Conservation (phyloP, 2,888 invertebrate genomes). For the Cancer borealis region DNA sequence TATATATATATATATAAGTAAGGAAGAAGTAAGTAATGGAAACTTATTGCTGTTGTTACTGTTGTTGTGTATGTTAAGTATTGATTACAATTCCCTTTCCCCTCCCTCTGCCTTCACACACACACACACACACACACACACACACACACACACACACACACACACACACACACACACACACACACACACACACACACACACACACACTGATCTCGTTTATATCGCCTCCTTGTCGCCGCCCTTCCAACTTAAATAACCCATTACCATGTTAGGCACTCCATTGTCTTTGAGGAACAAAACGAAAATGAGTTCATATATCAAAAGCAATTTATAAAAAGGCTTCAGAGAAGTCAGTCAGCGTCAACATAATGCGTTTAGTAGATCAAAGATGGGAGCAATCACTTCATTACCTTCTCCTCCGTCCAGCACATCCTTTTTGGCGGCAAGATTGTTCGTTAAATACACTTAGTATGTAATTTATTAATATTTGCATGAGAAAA, state of each 20-base stretch:
- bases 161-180: slow-evolving; percentile 12
- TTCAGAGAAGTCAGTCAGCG: not conserved
- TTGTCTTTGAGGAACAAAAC: not conserved
- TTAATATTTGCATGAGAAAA: no score
- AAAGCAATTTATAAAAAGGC: not conserved
- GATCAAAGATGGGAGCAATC: not conserved
- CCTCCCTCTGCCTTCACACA: not conserved
- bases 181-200: not conserved
- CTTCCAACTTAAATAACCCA: not conserved
- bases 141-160: no score
- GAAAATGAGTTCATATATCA: slow-evolving; percentile 21
- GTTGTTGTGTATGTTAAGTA: no score
- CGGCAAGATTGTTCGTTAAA: no score
- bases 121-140: no score
- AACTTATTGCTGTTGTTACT: no score
- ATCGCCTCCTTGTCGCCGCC: not conserved
- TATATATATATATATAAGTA: no score
- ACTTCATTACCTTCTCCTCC: not conserved
- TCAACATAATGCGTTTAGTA: not conserved
- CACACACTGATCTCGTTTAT: not conserved
- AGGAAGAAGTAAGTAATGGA: no score
- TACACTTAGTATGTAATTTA: no score
- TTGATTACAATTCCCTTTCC: no score
- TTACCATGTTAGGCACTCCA: not conserved
- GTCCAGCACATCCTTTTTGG: not conserved